Percentiles rank a stretch among this genome's conserved stretches.
These are phyloP conservation scores for Oreochromis tanganicae DNA, from an alignment of 2,113 vertebrate species.

Conservation along the genomic window DNA sequence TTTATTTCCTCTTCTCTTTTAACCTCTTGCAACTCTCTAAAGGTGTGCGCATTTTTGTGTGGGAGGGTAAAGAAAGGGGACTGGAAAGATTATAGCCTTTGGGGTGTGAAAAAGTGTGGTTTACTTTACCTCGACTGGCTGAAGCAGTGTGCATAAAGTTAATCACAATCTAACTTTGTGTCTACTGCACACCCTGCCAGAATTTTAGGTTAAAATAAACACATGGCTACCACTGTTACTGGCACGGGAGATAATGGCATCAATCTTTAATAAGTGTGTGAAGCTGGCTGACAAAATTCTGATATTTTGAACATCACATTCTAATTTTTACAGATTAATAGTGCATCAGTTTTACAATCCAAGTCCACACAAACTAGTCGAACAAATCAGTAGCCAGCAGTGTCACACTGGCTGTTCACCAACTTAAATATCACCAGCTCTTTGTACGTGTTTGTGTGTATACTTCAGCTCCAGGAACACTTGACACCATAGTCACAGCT, in stretches of 20 bases:
- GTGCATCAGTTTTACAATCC: not conserved
- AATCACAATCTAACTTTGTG: not conserved
- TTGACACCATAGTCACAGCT: not conserved
- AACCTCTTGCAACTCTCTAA: not conserved
- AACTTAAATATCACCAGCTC: not conserved
- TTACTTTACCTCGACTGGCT: not conserved
- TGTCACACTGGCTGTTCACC: not conserved
- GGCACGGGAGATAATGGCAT: not conserved
- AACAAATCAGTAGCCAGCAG: not conserved
- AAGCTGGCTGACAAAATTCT: not conserved
- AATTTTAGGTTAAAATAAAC: not conserved
- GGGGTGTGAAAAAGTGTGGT: slow-evolving; percentile 36
- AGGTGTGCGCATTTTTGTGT: not conserved
- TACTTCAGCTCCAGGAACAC: not conserved
- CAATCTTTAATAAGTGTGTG: not conserved
- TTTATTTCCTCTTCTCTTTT: not conserved
- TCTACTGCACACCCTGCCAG: not conserved
- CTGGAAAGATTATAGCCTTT: slow-evolving; percentile 73
- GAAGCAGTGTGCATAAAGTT: not conserved
- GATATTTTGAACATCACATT: not conserved
- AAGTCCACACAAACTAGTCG: not conserved
- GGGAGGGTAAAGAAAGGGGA: slow-evolving; percentile 66
- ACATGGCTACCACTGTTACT: not conserved
- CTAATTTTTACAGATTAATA: not conserved
- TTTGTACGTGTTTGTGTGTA: not conserved